Evolutionary conservation across 2,113 vertebrate species (phyloP).

Genomic region (Perca fluviatilis): DNA sequence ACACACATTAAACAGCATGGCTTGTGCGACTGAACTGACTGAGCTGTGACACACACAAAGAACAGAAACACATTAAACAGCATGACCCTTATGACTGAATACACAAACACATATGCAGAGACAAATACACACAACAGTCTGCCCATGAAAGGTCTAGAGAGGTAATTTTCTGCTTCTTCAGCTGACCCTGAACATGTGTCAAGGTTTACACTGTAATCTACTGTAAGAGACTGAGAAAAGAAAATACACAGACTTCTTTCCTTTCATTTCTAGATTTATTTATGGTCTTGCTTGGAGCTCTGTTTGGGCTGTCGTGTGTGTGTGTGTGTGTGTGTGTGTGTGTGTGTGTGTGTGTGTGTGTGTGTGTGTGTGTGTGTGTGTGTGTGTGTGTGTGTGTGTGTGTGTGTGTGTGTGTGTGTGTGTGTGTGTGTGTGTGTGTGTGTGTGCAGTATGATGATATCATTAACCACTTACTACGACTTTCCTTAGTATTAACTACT

Average conservation of each 20-base stretch:
- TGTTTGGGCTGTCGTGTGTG: slow-evolving; percentile 43
- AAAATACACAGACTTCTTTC: slow-evolving; percentile 69
- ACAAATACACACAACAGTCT: slow-evolving; percentile 63
- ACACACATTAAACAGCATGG: slow-evolving; percentile 45
- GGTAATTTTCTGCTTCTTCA: slow-evolving; percentile 78
- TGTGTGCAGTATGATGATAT: slow-evolving; percentile 10
- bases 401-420: too few relatives aligned
- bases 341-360: too few relatives aligned
- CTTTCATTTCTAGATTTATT: slow-evolving; percentile 70
- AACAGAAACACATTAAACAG: slow-evolving; percentile 56
- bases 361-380: background rate
- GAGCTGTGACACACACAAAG: slow-evolving; percentile 31
- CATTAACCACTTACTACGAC: background rate
- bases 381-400: too few relatives aligned
- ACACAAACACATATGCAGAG: slow-evolving; percentile 55
- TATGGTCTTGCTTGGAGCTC: slow-evolving; percentile 58
- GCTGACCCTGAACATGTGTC: slow-evolving; percentile 84
- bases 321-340: background rate
- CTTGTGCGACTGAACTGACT: slow-evolving; percentile 12
- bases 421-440: background rate
- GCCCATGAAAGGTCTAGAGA: slow-evolving; percentile 60
- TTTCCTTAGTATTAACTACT: slow-evolving; percentile 13
- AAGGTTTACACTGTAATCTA: slow-evolving; percentile 77
- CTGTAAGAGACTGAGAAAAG: slow-evolving; percentile 71
- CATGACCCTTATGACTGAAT: slow-evolving; percentile 47